Conservation (phyloP, 2,113 vertebrate genomes). For the Platichthys stellatus region DNA sequence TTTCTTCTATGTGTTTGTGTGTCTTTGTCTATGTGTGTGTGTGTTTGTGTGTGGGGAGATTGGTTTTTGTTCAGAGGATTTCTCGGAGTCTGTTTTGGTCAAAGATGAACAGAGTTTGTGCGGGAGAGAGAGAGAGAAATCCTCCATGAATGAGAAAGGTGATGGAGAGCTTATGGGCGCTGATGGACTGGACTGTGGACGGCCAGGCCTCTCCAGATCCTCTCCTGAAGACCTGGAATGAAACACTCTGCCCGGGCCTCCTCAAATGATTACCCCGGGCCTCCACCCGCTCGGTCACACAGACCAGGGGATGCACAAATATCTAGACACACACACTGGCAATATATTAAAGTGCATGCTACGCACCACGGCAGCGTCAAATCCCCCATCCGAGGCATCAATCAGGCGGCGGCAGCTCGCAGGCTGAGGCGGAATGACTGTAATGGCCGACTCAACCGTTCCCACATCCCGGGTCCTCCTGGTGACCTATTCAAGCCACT, state of each 20-base stretch:
- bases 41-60: background rate
- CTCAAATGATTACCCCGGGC: constrained; percentile 57
- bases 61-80: too few relatives aligned
- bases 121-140: background rate
- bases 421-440: constrained; percentile 48
- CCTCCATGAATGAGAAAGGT: constrained; percentile 10
- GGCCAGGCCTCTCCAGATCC: constrained; percentile 30
- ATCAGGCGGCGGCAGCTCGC: constrained; percentile 49
- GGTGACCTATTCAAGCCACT: constrained; percentile 63
- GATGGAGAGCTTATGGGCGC: constrained; percentile 28
- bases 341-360: constrained; percentile 51
- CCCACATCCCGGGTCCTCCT: constrained; percentile 22
- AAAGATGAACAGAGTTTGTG: constrained; percentile 35
- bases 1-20: background rate
- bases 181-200: constrained; percentile 34
- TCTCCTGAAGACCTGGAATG: constrained; percentile 52
- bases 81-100: constrained; percentile 44
- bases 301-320: constrained; percentile 30
- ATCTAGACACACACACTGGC: constrained; percentile 37
- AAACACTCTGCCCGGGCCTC: constrained; percentile 34
- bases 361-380: constrained; percentile 43
- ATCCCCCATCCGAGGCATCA: constrained; percentile 57
- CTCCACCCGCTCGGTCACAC: constrained; percentile 11
- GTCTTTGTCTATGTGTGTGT: too few relatives aligned
- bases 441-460: constrained; percentile 42